These are phyloP conservation scores for Nannoperca australis DNA, from an alignment of 2,797 vertebrate genomes.

Conservation along the genomic window DNA sequence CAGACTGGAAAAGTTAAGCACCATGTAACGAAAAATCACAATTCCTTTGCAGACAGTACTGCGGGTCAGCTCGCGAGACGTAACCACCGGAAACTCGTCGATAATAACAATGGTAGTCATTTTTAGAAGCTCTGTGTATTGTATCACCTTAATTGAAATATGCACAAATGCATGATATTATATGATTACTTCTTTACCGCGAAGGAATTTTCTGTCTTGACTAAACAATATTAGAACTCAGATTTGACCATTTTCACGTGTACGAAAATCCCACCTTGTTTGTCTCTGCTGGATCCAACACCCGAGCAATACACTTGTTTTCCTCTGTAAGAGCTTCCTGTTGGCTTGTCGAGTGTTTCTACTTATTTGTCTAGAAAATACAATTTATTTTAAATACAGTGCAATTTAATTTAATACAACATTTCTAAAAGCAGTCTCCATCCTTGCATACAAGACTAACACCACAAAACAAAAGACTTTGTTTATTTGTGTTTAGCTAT, in stretches of 20 bases:
- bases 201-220: not conserved
- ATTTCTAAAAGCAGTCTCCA: not conserved
- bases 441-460: not conserved
- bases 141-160: not conserved
- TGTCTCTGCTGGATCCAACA: not conserved
- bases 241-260: not conserved
- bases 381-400: not conserved
- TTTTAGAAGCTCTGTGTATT: not conserved
- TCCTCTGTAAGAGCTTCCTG: not conserved
- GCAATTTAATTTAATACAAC: not conserved
- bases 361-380: not conserved
- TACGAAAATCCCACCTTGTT: not conserved
- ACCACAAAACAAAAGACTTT: not conserved
- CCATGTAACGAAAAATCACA: not conserved
- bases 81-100: not conserved
- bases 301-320: not conserved
- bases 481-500: not conserved
- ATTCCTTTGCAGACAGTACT: not conserved
- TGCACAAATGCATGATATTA: not conserved
- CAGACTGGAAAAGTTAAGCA: not conserved
- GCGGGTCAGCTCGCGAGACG: fast-evolving
- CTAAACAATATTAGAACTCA: not conserved
- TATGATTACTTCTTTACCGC: not conserved
- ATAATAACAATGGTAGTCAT: not conserved
- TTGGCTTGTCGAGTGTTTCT: too few species aligned